These are phyloP conservation scores for Lepetodrilus schrolli DNA, from an alignment of 2,888 invertebrate genomes.

Conservation along the genomic window DNA sequence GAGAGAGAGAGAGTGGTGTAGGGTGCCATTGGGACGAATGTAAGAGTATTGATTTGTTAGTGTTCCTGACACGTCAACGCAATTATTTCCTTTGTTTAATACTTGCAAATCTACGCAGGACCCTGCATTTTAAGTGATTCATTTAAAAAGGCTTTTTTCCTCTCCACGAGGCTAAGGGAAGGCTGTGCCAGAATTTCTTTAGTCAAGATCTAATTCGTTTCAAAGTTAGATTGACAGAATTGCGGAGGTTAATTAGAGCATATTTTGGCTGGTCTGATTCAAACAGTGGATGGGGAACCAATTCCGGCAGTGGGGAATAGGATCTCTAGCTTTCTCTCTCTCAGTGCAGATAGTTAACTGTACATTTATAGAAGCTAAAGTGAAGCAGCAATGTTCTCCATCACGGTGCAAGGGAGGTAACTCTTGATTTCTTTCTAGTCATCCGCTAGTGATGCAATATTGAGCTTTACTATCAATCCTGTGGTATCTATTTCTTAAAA, in stretches of 20 bases:
- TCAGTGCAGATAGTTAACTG: neutral
- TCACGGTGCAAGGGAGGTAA: conserved; percentile 10
- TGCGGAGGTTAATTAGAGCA: conserved; percentile 8
- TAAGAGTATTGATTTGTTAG: neutral
- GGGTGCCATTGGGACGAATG: neutral
- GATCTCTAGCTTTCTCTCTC: too few species aligned
- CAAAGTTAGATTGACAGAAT: conserved; percentile 23
- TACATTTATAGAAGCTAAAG: too few species aligned
- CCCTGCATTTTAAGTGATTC: conserved; percentile 27
- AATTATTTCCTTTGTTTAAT: conserved; percentile 25
- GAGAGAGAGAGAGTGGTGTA: neutral
- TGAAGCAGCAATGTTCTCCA: too few species aligned
- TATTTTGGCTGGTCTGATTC: conserved; percentile 5
- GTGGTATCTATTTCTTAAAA: too few species aligned
- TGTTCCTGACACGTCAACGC: conserved; percentile 22
- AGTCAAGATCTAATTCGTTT: conserved; percentile 27
- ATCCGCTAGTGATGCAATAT: too few species aligned
- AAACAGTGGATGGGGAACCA: conserved; percentile 18
- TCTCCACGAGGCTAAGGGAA: conserved; percentile 10
- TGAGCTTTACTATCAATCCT: too few species aligned
- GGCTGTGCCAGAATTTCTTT: conserved; percentile 22
- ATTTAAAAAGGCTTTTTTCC: conserved; percentile 22
- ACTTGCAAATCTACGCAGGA: conserved; percentile 25
- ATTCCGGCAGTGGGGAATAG: conserved; percentile 9
- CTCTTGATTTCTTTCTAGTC: too few species aligned